Percentiles rank a stretch among this genome's conserved stretches.
Evolutionary conservation across 2,888 invertebrate genomes (phyloP).

Genomic region (Acrocera orbiculus): DNA sequence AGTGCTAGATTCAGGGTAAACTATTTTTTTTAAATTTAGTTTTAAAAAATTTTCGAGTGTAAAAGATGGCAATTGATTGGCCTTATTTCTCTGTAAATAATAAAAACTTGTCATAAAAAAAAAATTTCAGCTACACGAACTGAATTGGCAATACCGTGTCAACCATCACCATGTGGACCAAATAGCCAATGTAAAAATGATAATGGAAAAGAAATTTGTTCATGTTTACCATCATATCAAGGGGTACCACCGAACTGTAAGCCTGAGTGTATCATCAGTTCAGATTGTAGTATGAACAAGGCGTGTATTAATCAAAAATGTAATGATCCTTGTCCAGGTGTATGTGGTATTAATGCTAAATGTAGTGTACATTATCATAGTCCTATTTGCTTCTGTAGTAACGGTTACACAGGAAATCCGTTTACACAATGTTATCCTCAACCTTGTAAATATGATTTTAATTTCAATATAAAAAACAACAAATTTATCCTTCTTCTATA

Average conservation of each 20-base stretch:
- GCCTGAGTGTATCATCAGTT: constrained; percentile 46
- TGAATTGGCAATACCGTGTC: constrained; percentile 25
- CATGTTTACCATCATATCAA: constrained; percentile 44
- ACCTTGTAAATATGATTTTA: too few relatives aligned
- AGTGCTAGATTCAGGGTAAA: background rate
- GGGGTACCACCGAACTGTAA: constrained; percentile 59
- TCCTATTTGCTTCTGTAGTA: constrained; percentile 48
- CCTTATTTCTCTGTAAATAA: background rate
- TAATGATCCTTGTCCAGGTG: constrained; percentile 48
- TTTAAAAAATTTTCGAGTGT: too few relatives aligned
- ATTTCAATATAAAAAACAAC: background rate
- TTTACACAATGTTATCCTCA: constrained; percentile 37
- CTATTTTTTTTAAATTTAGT: constrained; percentile 1
- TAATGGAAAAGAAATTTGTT: constrained; percentile 49
- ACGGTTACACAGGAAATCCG: constrained; percentile 53
- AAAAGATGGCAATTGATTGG: too few relatives aligned
- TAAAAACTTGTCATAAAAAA: background rate
- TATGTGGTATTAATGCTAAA: constrained; percentile 46
- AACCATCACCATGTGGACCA: constrained; percentile 55
- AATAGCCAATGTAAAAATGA: constrained; percentile 55
- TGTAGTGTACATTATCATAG: constrained; percentile 54
- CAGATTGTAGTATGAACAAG: constrained; percentile 44
- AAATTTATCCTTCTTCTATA: too few relatives aligned
- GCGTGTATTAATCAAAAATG: constrained; percentile 54
- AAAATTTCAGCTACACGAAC: constrained; percentile 17